Evolutionary conservation across 2,113 vertebrate genomes (phyloP).

Genomic region (Cyphomyrus plagiostoma): DNA sequence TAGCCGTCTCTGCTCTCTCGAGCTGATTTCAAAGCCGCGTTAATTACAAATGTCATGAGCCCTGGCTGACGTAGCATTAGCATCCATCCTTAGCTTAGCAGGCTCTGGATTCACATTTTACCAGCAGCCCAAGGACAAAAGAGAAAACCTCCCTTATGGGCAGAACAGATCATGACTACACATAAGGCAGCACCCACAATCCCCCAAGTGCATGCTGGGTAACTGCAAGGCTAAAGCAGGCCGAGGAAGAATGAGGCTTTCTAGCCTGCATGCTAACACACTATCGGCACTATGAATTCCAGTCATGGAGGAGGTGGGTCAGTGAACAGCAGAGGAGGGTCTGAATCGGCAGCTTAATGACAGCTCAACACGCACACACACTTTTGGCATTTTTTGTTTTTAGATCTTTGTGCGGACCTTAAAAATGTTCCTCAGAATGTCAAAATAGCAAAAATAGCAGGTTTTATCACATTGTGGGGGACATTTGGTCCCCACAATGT

Average conservation of each 20-base stretch:
- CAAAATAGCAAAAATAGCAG: too few relatives aligned
- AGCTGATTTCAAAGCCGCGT: neutral
- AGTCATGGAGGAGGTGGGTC: neutral
- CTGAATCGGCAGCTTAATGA: neutral
- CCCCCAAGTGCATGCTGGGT: neutral
- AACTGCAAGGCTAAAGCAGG: neutral
- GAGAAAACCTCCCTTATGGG: neutral
- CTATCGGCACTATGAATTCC: neutral
- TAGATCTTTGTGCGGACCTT: too few relatives aligned
- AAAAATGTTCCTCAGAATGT: too few relatives aligned
- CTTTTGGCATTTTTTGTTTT: too few relatives aligned
- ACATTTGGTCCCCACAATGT: too few relatives aligned
- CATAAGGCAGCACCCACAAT: neutral
- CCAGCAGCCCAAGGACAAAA: neutral
- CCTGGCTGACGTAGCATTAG: neutral
- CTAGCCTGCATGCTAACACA: neutral
- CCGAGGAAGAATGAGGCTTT: neutral
- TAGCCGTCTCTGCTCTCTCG: neutral
- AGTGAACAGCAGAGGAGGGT: neutral
- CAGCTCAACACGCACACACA: neutral
- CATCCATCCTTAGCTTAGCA: neutral
- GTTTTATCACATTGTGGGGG: neutral
- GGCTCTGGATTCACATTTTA: neutral
- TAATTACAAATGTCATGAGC: neutral
- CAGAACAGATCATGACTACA: neutral